Evolutionary conservation across 2,888 invertebrate species (phyloP), one percentile per base, ranked within the genome.

Genomic region (Amphipyra tragopoginis): DNA sequence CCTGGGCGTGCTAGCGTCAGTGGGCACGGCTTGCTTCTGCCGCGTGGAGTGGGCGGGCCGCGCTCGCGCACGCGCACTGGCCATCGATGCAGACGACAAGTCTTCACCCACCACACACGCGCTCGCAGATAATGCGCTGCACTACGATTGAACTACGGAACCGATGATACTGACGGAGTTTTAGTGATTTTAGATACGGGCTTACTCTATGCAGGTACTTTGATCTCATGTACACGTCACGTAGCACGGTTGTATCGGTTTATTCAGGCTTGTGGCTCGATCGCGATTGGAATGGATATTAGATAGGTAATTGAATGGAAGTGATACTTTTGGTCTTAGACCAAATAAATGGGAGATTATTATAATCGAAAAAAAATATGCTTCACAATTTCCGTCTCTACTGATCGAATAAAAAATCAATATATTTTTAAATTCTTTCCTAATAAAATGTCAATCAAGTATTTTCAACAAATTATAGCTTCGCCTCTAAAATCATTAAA

Each of bases 21-120:
- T 97, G 8, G 98, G 98, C 50, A 97, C 98, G 0, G 92, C 95
- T 0, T 91, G 97, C 3, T 98, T 98, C 91, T 97, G 97, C 78
- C 87, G 96, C 55, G 97, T 98, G 5, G 98, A 98, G 87, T 96
- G 96, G 96, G 83, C 79, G 2, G 89, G 84, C 1, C 78, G 91
- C 10, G 90, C 90, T 0, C 84, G 91, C 2, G 89, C 92, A 0
- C 86, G 90, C 3, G 89, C 87, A 2, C 84, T 82, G 1, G 87
- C 91, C 0, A 52, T 88, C 0, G 86, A 88, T 5, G 75, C 86
- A 15, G 90, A 89, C 55, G 92, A 93, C 70, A 93, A 93, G 66
- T 44, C 69, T 1, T 80, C 83, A 0, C 84, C 91, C 33, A 89
- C 86, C 38, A 85, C 90, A 15, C 93, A 91, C 54, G 85, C 91